Base-by-base conservation (phyloP, 2,888 invertebrate genomes). In the Sarcophaga caerulescens region DNA sequence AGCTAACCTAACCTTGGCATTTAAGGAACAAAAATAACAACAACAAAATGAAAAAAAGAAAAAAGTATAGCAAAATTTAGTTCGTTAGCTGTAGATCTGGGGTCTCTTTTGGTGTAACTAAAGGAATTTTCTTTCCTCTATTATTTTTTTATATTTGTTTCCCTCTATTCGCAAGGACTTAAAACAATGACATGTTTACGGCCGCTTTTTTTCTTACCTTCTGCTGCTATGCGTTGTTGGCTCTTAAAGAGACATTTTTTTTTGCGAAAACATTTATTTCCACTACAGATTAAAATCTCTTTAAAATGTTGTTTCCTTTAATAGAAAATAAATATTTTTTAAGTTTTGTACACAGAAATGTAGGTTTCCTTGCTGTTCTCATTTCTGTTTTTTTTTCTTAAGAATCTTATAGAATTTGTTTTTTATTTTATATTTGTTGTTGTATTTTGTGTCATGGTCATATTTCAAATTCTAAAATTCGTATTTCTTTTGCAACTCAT, bases 1-100 rank as follows among this genome's bases (percentile, higher is more conserved):
- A 35, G 35, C 35, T 35, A 35, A 35, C 35, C 84, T 84, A 86
- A 86, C 86, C 86, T 84, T 86, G 86, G 77, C 78, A 71, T 57
- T 75, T 78, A 47, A 47, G 47, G 47, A 47, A 47, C 4, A 47
- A 47, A 47, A 47, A 68, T 6, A 35, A 6, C 35, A 35, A n/a
- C 47, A 47, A 68, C 21, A 81, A 68, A 44, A 62, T 21, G 1
- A 62, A 23, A 23, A 4, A 25, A 25, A 25, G 1, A 3, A 75
- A 19, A 74, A 69, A 44, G 47, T 25, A 0, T 17, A 65, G 35
- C 14, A n/a, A 66, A 44, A 35, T 19, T 52, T 62, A 62, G 35
- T 59, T 70, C 47, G 8, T 75, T 79, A 84, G 79, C 35, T 35
- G 35, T 35, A 6, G 35, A 35, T 0, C 35, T 6, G 5, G 35